A percentile compares a stretch with the other conserved stretches of the same genome.
Conservation (phyloP, 2,113 vertebrate genomes). For the Tupaia tana region DNA sequence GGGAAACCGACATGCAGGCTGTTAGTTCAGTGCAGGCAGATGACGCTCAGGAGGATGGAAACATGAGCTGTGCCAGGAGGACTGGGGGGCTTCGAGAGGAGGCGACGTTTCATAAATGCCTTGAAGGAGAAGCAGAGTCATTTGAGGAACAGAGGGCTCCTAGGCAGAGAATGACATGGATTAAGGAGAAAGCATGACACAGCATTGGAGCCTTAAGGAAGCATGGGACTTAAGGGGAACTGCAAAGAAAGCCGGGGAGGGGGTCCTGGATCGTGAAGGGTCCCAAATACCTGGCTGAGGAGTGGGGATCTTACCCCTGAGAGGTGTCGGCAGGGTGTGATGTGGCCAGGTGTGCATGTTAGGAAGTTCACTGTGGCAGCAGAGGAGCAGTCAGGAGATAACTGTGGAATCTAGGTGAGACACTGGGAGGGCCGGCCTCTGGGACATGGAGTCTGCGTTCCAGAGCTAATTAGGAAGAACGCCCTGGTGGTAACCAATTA, state of each 20-base stretch:
- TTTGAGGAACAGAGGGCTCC: neutral
- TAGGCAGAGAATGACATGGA: neutral
- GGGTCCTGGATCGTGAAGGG: neutral
- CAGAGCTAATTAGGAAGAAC: constrained; percentile 57
- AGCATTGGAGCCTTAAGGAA: neutral
- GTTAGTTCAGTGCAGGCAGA: neutral
- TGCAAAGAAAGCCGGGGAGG: too few relatives aligned
- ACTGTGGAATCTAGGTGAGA: constrained; percentile 66
- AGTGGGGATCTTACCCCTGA: neutral
- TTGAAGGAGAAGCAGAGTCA: rapidly evolving
- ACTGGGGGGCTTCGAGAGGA: neutral
- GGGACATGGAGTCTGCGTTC: constrained; percentile 15
- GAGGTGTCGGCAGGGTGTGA: neutral
- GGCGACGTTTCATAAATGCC: neutral
- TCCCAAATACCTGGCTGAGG: rapidly evolving
- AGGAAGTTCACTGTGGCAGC: neutral
- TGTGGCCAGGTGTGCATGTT: neutral
- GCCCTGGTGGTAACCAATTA: neutral
- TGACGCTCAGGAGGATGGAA: neutral
- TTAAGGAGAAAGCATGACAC: neutral
- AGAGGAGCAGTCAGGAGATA: neutral
- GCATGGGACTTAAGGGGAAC: neutral
- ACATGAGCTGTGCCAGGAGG: neutral
- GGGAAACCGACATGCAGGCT: neutral
- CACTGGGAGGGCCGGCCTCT: constrained; percentile 8